Base-by-base conservation (phyloP, 64 coral and sea anemone genomes). In the Exaiptasia diaphana region DNA sequence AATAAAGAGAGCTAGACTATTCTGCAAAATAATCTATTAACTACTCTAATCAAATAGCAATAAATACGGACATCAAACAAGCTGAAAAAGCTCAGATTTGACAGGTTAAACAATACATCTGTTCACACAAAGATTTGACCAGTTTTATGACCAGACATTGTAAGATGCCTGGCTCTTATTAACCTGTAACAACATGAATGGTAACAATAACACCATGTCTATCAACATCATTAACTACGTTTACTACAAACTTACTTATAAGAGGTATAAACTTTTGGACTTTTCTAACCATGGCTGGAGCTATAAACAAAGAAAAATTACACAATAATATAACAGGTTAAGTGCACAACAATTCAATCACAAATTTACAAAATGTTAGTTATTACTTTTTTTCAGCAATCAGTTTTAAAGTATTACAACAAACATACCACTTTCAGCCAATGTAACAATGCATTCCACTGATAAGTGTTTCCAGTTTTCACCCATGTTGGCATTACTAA, bases 221-320 rank as follows among this genome's bases (percentile, higher is more conserved):
- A n/a, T n/a, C n/a, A n/a, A n/a, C n/a, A n/a, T n/a, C n/a, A n/a
- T n/a, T n/a, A n/a, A n/a, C n/a, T n/a, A n/a, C n/a, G n/a, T n/a
- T n/a, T n/a, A n/a, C n/a, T n/a, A n/a, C n/a, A 15, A 15, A 10
- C 81, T 80, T 79, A 91, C 89, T 59, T 70, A 91, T 91, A 3
- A 85, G 31, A 32, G 89, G 88, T 20, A 91, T 85, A 44, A 78
- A 77, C 34, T 91, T 91, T 43, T 91, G 81, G 28, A 75, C 76
- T 30, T 91, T 91, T 77, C 89, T 83, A 17, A 91, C 71, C 89
- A 91, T 91, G 37, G 89, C 81, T 26, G 89, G 89, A 33, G 89
- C 89, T 91, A 35, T 22, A 32, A 40, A 78, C 50, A 24, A 39
- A 40, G 68, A 35, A 34, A 20, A 17, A n/a, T 31, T 80, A 41